Evolutionary conservation across 2,888 invertebrate genomes (phyloP).

Genomic region (Dichetophora obliterata): DNA sequence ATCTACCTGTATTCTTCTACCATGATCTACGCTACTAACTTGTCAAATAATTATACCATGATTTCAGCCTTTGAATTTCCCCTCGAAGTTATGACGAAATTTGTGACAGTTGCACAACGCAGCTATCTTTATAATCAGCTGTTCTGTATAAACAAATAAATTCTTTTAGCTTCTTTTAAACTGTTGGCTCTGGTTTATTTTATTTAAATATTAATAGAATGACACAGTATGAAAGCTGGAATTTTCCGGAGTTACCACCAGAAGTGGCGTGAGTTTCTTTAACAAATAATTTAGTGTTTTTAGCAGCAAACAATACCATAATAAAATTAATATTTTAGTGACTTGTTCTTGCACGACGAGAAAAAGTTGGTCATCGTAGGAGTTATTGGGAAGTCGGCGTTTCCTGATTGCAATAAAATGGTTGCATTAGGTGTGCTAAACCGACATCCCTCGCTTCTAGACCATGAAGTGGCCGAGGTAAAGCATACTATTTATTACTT

Average conservation of each 20-base stretch:
- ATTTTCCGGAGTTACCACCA: constrained; percentile 58
- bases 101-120: neutral
- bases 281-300: neutral
- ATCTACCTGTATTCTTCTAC: no score
- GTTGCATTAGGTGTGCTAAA: constrained; percentile 60
- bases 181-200: neutral
- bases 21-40: no score
- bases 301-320: no score
- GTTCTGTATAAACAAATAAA: neutral
- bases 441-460: constrained; percentile 55
- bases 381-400: constrained; percentile 66
- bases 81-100: no score
- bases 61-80: no score
- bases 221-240: constrained; percentile 57
- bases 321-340: constrained; percentile 47
- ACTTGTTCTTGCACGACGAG: constrained; percentile 56
- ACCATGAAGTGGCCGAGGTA: constrained; percentile 57
- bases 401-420: constrained; percentile 67
- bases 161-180: neutral
- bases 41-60: no score
- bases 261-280: constrained; percentile 54
- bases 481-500: neutral
- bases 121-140: neutral
- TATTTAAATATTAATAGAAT: constrained; percentile 44
- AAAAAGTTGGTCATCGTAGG: constrained; percentile 64